Evolutionary conservation across 30 jellyfish, hydroid and myxozoan species (phyloP).

Genomic region (Haliclystus octoradiatus): DNA sequence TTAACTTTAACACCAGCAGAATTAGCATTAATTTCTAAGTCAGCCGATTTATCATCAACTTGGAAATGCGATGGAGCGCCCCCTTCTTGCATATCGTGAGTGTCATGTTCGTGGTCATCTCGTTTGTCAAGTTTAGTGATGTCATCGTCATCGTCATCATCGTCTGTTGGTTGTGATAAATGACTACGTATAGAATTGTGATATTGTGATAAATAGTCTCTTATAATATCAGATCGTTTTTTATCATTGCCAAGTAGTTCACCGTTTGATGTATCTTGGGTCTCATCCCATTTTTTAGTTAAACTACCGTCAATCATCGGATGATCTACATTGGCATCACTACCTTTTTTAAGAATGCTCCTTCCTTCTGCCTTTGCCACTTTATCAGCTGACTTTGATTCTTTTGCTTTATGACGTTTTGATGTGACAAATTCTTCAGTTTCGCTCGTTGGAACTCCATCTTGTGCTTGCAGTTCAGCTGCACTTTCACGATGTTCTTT

Average conservation of each 20-base stretch:
- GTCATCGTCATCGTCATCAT: too few species aligned
- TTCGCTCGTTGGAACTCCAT: slow-evolving; percentile 2
- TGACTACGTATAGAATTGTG: too few species aligned
- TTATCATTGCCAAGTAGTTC: slow-evolving; percentile 60
- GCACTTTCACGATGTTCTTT: neutral
- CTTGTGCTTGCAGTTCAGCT: slow-evolving; percentile 11
- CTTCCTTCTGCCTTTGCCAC: slow-evolving; percentile 15
- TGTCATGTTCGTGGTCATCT: slow-evolving; percentile 41
- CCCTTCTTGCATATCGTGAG: slow-evolving; percentile 86
- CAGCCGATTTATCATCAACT: slow-evolving; percentile 91
- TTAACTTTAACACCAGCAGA: slow-evolving; percentile 96
- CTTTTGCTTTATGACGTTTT: neutral
- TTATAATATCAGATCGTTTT: slow-evolving; percentile 5
- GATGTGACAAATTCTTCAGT: neutral
- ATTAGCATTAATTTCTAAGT: slow-evolving; percentile 80
- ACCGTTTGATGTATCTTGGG: slow-evolving; percentile 61
- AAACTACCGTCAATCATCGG: slow-evolving; percentile 76
- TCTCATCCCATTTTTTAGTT: slow-evolving; percentile 54
- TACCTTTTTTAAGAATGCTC: slow-evolving; percentile 41
- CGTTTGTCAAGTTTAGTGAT: too few species aligned
- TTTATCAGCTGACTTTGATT: neutral
- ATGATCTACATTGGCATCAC: slow-evolving; percentile 83
- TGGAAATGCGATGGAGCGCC: slow-evolving; percentile 95
- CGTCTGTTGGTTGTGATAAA: too few species aligned
- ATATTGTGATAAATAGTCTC: too few species aligned